phyloP scores from a whole-genome alignment of 2,888 invertebrate species.

The Atrina japonica region DNA sequence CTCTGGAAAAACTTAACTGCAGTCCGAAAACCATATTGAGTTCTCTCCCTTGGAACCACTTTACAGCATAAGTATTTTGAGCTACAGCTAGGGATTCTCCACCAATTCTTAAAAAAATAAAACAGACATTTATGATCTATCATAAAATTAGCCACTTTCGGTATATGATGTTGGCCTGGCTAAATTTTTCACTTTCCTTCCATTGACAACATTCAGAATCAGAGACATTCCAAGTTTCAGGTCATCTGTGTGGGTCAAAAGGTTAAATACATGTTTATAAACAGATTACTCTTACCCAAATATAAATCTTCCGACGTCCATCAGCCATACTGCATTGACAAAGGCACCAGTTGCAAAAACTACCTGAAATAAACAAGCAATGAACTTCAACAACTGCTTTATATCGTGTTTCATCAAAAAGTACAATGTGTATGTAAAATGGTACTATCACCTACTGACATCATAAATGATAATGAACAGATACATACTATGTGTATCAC shows the following conservation, averaged over 20 bases:
- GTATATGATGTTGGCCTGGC: too few species aligned
- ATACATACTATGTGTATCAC: too few species aligned
- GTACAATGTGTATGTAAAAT: too few species aligned
- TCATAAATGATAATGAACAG: too few species aligned
- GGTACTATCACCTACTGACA: too few species aligned
- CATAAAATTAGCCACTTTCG: neutral
- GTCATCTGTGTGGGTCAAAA: too few species aligned
- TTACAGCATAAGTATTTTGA: conserved; percentile 97
- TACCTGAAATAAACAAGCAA: conserved; percentile 79
- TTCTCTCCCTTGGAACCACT: conserved; percentile 99
- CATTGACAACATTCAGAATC: too few species aligned
- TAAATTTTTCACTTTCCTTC: too few species aligned
- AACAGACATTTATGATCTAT: neutral
- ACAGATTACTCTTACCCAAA: conserved; percentile 88
- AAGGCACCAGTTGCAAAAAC: conserved; percentile 93
- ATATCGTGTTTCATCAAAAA: too few species aligned
- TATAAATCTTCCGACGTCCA: conserved; percentile 95
- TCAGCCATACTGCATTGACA: conserved; percentile 90
- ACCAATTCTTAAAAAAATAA: conserved; percentile 85
- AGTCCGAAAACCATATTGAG: conserved; percentile 99
- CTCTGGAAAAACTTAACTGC: conserved; percentile 95
- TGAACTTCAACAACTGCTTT: neutral
- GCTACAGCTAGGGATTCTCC: conserved; percentile 98
- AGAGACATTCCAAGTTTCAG: too few species aligned
- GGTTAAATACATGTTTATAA: too few species aligned